Conservation (phyloP, 2,113 vertebrate species). For the Dinomys branickii region DNA sequence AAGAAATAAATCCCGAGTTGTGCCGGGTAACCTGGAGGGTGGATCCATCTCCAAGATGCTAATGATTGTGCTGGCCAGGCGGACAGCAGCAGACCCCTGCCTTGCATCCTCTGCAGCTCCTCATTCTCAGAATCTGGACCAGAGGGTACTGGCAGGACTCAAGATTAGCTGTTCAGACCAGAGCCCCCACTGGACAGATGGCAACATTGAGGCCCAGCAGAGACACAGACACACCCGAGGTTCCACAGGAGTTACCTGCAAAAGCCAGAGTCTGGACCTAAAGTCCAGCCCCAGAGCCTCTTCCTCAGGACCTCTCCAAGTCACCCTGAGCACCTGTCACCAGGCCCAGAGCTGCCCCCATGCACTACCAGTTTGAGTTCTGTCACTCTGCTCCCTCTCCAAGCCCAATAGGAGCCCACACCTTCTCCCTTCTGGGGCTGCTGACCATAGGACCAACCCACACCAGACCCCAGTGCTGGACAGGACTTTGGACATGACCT, state of each 20-base stretch:
- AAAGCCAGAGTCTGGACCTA: not conserved
- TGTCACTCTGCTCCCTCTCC: not conserved
- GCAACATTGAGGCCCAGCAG: not conserved
- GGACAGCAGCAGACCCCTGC: constrained; percentile 76
- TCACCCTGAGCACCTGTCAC: not conserved
- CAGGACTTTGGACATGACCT: not conserved
- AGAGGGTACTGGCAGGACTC: not conserved
- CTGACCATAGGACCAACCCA: not conserved
- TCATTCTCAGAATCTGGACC: not conserved
- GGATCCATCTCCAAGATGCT: constrained; percentile 83
- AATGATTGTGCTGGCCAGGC: constrained; percentile 75
- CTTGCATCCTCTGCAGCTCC: constrained; percentile 6
- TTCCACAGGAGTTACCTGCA: not conserved
- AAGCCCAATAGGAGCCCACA: not conserved
- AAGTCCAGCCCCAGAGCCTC: not conserved
- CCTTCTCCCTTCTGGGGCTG: not conserved
- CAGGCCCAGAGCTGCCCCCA: too few relatives aligned
- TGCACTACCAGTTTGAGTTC: not conserved
- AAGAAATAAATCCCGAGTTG: constrained; percentile 84
- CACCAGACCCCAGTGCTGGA: not conserved
- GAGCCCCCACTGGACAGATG: not conserved
- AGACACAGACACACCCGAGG: not conserved
- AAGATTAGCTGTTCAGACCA: not conserved
- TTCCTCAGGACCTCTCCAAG: not conserved
- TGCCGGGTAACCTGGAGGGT: constrained; percentile 81